Percentiles rank a stretch among this genome's conserved stretches.
These are phyloP conservation scores for Helarctos malayanus DNA, from an alignment of 2,797 vertebrate species.

Conservation along the genomic window DNA sequence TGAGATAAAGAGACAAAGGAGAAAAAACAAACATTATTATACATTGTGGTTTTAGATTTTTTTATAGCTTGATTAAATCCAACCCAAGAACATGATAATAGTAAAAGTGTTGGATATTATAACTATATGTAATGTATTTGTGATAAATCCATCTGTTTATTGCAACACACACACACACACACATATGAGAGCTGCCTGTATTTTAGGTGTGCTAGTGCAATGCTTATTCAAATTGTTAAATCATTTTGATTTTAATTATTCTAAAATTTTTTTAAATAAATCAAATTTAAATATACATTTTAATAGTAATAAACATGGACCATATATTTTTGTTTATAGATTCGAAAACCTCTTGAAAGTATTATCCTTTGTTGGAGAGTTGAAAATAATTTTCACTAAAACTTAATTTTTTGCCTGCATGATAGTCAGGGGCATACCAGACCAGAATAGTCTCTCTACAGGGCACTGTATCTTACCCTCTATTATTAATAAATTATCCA, in stretches of 20 bases:
- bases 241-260: constrained; percentile 6
- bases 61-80: background rate
- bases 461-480: background rate
- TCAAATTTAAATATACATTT: background rate
- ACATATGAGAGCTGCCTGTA: background rate
- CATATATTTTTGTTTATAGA: background rate
- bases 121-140: background rate
- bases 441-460: background rate
- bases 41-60: background rate
- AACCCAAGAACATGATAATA: background rate
- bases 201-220: background rate
- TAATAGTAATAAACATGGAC: background rate
- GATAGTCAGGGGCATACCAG: background rate
- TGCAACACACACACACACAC: background rate
- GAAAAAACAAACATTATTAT: background rate
- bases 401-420: background rate
- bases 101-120: background rate
- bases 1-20: background rate
- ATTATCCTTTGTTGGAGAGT: background rate
- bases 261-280: background rate
- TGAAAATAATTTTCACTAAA: background rate
- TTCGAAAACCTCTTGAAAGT: background rate
- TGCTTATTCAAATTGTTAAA: background rate
- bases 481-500: background rate
- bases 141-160: background rate